A percentile compares a stretch with the other conserved stretches of the same genome.
Evolutionary conservation across 2,888 invertebrate species (phyloP).

Genomic region (Portevinia maculata): DNA sequence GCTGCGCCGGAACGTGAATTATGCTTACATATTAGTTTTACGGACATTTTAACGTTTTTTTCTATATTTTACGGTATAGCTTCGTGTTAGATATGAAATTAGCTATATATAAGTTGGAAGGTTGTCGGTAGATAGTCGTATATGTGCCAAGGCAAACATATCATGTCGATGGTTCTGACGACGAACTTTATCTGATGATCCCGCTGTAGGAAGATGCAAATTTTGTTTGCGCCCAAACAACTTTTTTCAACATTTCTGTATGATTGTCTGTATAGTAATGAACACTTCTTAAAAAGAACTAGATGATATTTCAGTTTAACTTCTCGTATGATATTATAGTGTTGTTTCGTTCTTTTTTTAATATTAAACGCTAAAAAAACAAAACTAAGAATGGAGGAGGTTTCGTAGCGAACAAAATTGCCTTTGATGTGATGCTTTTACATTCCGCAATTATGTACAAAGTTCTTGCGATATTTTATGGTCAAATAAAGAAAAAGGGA

Average conservation of each 20-base stretch:
- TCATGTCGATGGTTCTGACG: slow-evolving; percentile 3
- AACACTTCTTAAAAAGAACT: background rate
- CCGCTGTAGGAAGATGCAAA: slow-evolving; percentile 64
- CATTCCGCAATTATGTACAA: background rate
- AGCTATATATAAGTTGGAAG: slow-evolving; percentile 18
- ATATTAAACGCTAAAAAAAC: slow-evolving; percentile 8
- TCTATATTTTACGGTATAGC: slow-evolving; percentile 40
- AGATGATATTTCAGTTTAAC: slow-evolving; percentile 61
- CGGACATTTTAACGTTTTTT: slow-evolving; percentile 53
- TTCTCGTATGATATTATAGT: slow-evolving; percentile 32
- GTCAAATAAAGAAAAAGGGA: background rate
- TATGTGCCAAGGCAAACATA: background rate
- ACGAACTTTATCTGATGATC: slow-evolving; percentile 60
- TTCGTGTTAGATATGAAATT: slow-evolving; percentile 41
- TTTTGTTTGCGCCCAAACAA: slow-evolving; percentile 35
- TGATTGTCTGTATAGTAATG: slow-evolving; percentile 25
- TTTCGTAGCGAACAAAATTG: background rate
- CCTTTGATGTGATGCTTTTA: background rate
- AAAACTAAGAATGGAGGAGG: background rate
- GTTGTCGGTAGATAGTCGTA: background rate
- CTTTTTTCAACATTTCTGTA: slow-evolving; percentile 62
- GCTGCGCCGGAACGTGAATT: slow-evolving; percentile 53
- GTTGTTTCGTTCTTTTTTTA: slow-evolving; percentile 16
- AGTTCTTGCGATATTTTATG: background rate
- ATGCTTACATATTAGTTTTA: slow-evolving; percentile 71